Evolutionary conservation across 2,113 vertebrate genomes (phyloP), one percentile per base, ranked within the genome.

Genomic region (Trochalopteron elliotii): DNA sequence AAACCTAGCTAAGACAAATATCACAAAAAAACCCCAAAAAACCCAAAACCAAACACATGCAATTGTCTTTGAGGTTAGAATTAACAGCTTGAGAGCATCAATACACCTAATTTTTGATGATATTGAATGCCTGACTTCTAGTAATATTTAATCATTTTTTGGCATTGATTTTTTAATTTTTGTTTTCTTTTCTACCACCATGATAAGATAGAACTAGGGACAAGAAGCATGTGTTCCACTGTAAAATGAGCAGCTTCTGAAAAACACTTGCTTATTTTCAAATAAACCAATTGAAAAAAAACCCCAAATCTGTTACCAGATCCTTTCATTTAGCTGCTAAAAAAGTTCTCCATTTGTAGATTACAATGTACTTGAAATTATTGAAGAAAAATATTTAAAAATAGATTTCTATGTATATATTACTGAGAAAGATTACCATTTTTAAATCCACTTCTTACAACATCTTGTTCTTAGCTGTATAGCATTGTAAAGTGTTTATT

Each of bases 251-350:
- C 4, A 87, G 11, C 8, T 86, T 83, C 35, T 68, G 8, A 52
- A 77, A 91, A 80, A 11, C 1, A 12, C 2, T 28, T 8, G 3
- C 12, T 85, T 70, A 27, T 72, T 91, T 89, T 81, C 17, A 84
- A 74, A 35, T 53, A 37, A 85, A 57, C 2, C 18, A 22, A n/a
- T 28, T 30, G 11, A 8, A 23, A 49, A 52, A 53, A 17, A 28
- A 53, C 10, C 14, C 15, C 30, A 20, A 19, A 20, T 9, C 3
- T 22, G 3, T 42, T 9, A 77, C 16, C 0, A 2, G 5, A 18
- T 45, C 42, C 4, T 75, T 83, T 59, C 0, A 31, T 52, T 85
- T 70, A 37, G 20, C 30, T 63, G 25, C 3, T 64, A 49, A 63
- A 67, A 53, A 70, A 14, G 1, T 15, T 31, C 39, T 89, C 3